These are phyloP conservation scores for Steinernema scapterisci DNA, from an alignment of 2,888 invertebrate species.

Conservation along the genomic window DNA sequence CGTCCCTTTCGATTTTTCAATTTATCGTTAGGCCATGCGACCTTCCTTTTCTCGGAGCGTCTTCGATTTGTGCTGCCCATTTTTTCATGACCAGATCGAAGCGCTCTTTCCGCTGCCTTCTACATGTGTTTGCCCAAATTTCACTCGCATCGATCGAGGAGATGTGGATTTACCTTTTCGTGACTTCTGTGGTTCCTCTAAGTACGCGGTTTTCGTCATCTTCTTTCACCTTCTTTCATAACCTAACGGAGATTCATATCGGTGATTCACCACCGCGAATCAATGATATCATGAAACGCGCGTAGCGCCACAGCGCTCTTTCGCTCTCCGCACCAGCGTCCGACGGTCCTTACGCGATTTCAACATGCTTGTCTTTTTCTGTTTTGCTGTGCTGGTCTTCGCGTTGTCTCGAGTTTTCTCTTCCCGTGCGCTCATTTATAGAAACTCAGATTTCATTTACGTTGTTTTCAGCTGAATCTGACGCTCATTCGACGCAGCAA, in stretches of 20 bases:
- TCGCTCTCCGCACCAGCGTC: not conserved
- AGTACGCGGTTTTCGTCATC: too few species aligned
- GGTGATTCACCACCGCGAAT: not conserved
- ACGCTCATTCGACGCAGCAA: not conserved
- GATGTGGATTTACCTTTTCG: too few species aligned
- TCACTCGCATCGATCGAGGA: too few species aligned
- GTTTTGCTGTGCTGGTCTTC: not conserved
- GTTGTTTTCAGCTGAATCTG: not conserved
- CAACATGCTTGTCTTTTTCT: not conserved
- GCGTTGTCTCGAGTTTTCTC: not conserved
- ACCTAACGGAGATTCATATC: not conserved
- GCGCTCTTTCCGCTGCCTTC: too few species aligned
- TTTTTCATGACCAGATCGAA: too few species aligned
- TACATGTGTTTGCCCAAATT: too few species aligned
- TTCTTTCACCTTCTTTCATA: too few species aligned
- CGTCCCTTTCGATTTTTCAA: not conserved
- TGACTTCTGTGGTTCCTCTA: too few species aligned
- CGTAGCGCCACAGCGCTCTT: not conserved
- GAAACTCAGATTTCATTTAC: too few species aligned
- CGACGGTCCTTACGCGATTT: conserved; percentile 15
- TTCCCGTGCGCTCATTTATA: not conserved
- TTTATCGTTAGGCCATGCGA: too few species aligned
- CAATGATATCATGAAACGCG: not conserved
- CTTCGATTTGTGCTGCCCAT: too few species aligned
- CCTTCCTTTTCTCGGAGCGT: too few species aligned